Percentiles rank a stretch among this genome's conserved stretches.
These are phyloP conservation scores for Mesembrinibis cayennensis DNA, from an alignment of 2,113 vertebrate species.

Conservation along the genomic window DNA sequence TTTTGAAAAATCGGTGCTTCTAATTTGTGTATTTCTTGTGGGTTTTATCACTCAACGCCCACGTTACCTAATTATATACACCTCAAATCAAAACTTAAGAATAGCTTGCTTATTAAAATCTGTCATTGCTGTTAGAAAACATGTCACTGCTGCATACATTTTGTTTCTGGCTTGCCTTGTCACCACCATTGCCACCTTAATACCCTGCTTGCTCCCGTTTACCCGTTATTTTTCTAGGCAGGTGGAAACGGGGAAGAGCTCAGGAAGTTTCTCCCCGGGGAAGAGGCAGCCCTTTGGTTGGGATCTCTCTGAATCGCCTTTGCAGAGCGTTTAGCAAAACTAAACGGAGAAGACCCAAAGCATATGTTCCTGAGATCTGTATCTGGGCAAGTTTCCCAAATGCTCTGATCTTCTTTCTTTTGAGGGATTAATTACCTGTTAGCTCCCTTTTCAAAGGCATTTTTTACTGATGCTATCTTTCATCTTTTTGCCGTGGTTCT, in stretches of 20 bases:
- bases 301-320: background rate
- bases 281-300: background rate
- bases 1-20: background rate
- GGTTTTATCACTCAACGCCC: conserved; percentile 45
- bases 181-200: background rate
- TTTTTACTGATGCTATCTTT: conserved; percentile 20
- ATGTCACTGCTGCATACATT: background rate
- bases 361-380: background rate
- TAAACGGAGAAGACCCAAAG: background rate
- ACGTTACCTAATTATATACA: conserved; percentile 49
- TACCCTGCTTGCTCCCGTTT: background rate
- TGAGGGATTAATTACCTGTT: conserved; percentile 55
- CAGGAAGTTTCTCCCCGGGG: background rate
- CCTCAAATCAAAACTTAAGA: conserved; percentile 43
- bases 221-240: background rate
- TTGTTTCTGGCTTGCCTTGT: background rate
- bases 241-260: background rate
- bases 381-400: background rate
- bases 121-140: conserved; percentile 46
- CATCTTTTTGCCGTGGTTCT: conserved; percentile 41
- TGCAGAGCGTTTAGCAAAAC: background rate
- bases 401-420: background rate
- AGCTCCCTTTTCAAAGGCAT: conserved; percentile 20
- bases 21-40: conserved; percentile 52
- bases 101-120: conserved; percentile 50